Conservation (phyloP, 2,113 vertebrate species). For the Cygnus atratus region DNA sequence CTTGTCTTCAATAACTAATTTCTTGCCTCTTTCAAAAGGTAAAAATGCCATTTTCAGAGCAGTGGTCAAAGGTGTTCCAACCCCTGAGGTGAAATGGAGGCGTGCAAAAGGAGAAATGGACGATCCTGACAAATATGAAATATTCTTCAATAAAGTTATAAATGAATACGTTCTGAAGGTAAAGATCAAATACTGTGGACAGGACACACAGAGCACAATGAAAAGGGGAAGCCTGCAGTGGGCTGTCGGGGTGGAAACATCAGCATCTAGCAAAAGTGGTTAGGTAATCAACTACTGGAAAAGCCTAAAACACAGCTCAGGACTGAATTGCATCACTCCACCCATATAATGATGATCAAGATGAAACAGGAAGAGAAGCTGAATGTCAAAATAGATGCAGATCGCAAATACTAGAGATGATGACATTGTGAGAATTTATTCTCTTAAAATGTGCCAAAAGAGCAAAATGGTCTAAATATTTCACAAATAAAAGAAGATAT, state of each 20-base stretch:
- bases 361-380: neutral
- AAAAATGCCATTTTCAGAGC: slow-evolving; percentile 82
- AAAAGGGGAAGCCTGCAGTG: neutral
- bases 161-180: slow-evolving; percentile 84
- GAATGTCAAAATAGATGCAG: neutral
- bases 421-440: neutral
- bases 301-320: too few relatives aligned
- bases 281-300: neutral
- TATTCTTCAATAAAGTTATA: slow-evolving; percentile 63
- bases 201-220: neutral
- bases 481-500: neutral
- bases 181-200: neutral
- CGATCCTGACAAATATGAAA: slow-evolving; percentile 77
- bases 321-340: neutral
- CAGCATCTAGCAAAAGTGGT: neutral
- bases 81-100: slow-evolving; percentile 82
- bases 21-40: slow-evolving; percentile 70
- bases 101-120: slow-evolving; percentile 64
- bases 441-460: neutral
- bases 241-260: neutral
- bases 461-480: neutral
- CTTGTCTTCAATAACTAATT: neutral
- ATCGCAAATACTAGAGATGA: too few relatives aligned
- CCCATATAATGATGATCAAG: neutral
- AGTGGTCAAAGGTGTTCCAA: slow-evolving; percentile 81